Percentiles rank a stretch among this genome's conserved stretches.
These are phyloP conservation scores for Scelioninae gen. 1 DNA, from an alignment of 2,888 invertebrate species.

Conservation along the genomic window DNA sequence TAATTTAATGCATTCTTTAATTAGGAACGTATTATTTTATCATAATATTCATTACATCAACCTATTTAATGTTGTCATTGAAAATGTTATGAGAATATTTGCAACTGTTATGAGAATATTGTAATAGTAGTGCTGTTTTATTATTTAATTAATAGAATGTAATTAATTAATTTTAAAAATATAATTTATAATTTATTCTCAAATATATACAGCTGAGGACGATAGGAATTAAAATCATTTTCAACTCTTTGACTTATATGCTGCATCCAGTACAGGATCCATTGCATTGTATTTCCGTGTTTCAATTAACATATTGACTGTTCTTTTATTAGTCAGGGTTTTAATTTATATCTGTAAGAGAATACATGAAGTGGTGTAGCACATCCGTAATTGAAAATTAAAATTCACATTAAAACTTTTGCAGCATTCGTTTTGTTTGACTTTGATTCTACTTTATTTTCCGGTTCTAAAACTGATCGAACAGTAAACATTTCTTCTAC, in stretches of 20 bases:
- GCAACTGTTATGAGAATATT: no score
- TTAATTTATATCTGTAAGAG: conserved; percentile 34
- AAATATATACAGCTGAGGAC: no score
- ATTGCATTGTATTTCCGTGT: conserved; percentile 9
- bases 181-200: no score
- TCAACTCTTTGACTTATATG: not conserved
- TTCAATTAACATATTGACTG: conserved; percentile 50
- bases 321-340: conserved; percentile 30
- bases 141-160: no score
- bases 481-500: conserved; percentile 11
- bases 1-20: no score
- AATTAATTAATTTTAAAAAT: no score
- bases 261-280: not conserved
- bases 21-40: no score
- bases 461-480: conserved; percentile 1
- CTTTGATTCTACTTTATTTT: conserved; percentile 12
- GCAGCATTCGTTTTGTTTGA: conserved; percentile 6
- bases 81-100: no score
- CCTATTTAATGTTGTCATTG: no score
- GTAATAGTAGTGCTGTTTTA: no score
- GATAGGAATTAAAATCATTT: no score
- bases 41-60: no score
- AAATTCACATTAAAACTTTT: conserved; percentile 34
- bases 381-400: conserved; percentile 30
- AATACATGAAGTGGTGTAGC: not conserved